A percentile compares a stretch with the other conserved stretches of the same genome.
phyloP scores from a whole-genome alignment of 2,113 vertebrate species.

The Columba livia region DNA sequence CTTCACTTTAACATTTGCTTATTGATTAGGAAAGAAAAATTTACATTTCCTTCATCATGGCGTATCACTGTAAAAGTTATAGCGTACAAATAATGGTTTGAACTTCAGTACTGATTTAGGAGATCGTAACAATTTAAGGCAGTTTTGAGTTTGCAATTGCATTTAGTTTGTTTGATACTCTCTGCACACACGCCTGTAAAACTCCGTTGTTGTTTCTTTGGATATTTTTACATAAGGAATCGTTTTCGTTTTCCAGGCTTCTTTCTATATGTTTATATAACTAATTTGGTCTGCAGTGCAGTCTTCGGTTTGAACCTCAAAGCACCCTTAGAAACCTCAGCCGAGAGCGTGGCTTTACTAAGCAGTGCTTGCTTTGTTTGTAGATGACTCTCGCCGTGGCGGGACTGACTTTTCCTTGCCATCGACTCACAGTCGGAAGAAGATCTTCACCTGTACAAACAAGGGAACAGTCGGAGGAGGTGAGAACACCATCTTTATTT shows the following conservation, averaged over 20 bases:
- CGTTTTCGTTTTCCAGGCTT: neutral
- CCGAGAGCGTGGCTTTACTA: neutral
- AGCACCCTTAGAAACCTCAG: neutral
- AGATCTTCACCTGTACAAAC: constrained; percentile 88
- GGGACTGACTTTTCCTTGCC: constrained; percentile 93
- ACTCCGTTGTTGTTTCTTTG: neutral
- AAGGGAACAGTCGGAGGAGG: constrained; percentile 92
- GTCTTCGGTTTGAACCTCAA: neutral
- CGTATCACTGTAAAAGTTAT: neutral
- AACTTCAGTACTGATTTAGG: neutral
- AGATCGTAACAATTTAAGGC: neutral
- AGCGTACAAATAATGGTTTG: neutral
- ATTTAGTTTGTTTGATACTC: neutral
- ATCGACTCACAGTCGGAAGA: constrained; percentile 94
- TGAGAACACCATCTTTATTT: constrained; percentile 39
- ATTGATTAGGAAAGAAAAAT: constrained; percentile 42
- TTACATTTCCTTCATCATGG: neutral
- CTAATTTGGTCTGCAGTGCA: neutral
- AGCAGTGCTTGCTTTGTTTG: constrained; percentile 32
- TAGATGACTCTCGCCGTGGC: constrained; percentile 93
- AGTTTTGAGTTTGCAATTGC: neutral
- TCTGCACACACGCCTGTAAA: neutral
- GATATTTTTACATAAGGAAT: neutral
- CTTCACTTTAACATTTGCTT: constrained; percentile 57
- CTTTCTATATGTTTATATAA: neutral